These are phyloP conservation scores for Epinotia demarniana DNA, from an alignment of 2,888 invertebrate genomes.

Conservation along the genomic window DNA sequence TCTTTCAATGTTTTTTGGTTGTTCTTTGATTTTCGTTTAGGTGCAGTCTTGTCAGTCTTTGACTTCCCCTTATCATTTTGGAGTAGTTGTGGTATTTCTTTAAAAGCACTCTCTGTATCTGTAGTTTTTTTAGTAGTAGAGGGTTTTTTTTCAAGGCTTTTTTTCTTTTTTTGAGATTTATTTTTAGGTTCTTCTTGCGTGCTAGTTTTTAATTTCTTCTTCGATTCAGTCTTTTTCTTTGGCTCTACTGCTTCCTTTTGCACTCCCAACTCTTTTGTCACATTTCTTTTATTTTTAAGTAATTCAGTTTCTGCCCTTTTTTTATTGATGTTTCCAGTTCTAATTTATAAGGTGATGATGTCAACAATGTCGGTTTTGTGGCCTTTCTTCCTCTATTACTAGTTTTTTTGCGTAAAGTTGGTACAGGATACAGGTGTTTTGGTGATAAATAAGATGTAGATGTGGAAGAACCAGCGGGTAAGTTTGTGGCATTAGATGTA, in stretches of 20 bases:
- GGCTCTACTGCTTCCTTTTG: not conserved
- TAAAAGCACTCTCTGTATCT: no score
- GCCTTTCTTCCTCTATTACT: slow-evolving; percentile 11
- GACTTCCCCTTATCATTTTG: not conserved
- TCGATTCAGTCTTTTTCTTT: slow-evolving; percentile 1
- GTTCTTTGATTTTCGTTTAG: not conserved
- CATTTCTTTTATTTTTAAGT: not conserved
- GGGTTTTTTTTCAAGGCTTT: not conserved
- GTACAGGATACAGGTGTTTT: not conserved
- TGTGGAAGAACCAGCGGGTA: slow-evolving; percentile 3
- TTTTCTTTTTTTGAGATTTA: not conserved
- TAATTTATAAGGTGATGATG: slow-evolving; percentile 5
- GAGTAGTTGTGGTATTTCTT: no score
- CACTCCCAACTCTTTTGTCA: not conserved
- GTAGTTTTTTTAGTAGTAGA: no score
- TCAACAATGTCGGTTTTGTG: not conserved
- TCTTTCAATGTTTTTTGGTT: not conserved
- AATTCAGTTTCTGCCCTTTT: not conserved
- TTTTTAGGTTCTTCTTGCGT: no score
- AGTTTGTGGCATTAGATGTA: not conserved
- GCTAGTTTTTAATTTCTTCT: no score
- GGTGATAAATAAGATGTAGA: slow-evolving; percentile 12
- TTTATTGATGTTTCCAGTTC: slow-evolving; percentile 3
- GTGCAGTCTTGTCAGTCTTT: not conserved
- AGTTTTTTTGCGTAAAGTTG: slow-evolving; percentile 1